These are phyloP conservation scores for Oenanthe melanoleuca DNA, from an alignment of 2,113 vertebrate genomes.

Conservation along the genomic window DNA sequence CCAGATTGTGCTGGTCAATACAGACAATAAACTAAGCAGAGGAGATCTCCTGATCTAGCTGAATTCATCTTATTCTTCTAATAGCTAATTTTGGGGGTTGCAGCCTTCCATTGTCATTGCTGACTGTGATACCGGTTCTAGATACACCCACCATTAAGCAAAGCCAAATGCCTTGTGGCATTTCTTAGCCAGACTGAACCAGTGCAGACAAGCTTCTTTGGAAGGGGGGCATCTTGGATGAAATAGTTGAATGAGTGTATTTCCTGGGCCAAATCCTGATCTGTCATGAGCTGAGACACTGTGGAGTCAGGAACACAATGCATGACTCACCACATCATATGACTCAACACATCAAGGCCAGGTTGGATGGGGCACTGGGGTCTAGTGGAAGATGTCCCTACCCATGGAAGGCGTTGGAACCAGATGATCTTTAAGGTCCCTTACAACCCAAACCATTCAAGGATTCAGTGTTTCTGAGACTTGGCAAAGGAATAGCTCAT, in stretches of 20 bases:
- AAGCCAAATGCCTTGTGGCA: not conserved
- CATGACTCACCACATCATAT: not conserved
- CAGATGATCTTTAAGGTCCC: not conserved
- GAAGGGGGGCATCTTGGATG: not conserved
- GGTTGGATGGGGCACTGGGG: not conserved
- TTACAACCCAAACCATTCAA: not conserved
- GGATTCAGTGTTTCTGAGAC: not conserved
- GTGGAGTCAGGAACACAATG: not conserved
- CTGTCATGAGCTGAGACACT: not conserved
- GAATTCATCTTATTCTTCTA: not conserved
- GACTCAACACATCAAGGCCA: not conserved
- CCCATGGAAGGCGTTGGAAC: not conserved
- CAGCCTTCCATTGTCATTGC: not conserved
- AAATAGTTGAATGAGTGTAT: not conserved
- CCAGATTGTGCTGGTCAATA: slow-evolving; percentile 66
- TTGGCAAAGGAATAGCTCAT: not conserved
- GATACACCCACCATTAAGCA: not conserved
- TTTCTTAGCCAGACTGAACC: not conserved
- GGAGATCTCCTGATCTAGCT: not conserved
- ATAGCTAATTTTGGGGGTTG: not conserved
- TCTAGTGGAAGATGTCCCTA: not conserved
- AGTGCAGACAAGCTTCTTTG: not conserved
- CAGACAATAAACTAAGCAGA: slow-evolving; percentile 34
- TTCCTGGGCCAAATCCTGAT: not conserved
- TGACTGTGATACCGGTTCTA: not conserved